Percentiles rank a stretch among this genome's conserved stretches.
phyloP scores from a whole-genome alignment of 2,888 invertebrate genomes.

The Lissonota sp. region DNA sequence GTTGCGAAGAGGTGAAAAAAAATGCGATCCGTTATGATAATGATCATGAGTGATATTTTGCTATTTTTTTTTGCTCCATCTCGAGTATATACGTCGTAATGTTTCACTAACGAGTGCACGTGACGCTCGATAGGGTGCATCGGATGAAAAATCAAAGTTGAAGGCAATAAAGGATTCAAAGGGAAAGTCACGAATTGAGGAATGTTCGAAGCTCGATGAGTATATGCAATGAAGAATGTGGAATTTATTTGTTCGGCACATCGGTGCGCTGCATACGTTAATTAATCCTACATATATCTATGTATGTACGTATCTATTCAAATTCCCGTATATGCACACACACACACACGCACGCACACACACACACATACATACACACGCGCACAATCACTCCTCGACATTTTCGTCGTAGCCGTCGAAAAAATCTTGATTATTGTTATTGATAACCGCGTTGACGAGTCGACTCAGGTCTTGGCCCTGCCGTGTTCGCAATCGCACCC shows the following conservation, averaged over 20 bases:
- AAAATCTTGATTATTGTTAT: no score
- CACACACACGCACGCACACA: no score
- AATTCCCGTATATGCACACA: background rate
- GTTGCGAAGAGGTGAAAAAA: constrained; percentile 3
- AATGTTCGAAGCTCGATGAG: constrained; percentile 37
- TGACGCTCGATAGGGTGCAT: background rate
- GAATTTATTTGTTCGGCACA: constrained; percentile 15
- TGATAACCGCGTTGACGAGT: no score
- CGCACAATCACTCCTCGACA: no score
- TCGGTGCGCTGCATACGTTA: constrained; percentile 33
- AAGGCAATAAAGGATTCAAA: background rate
- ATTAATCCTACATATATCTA: constrained; percentile 27
- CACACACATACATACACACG: no score
- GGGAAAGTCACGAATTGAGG: background rate
- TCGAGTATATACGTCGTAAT: background rate
- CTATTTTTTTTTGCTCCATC: background rate
- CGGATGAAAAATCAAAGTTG: background rate
- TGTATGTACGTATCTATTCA: background rate
- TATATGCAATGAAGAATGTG: constrained; percentile 39
- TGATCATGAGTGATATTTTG: background rate
- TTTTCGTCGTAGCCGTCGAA: no score
- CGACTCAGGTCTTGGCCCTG: no score
- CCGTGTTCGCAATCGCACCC: no score
- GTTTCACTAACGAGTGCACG: background rate
- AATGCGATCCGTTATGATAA: background rate